Evolutionary conservation across 1,140 invertebrate species (phyloP).

Genomic region (Leptopilina clavipes): DNA sequence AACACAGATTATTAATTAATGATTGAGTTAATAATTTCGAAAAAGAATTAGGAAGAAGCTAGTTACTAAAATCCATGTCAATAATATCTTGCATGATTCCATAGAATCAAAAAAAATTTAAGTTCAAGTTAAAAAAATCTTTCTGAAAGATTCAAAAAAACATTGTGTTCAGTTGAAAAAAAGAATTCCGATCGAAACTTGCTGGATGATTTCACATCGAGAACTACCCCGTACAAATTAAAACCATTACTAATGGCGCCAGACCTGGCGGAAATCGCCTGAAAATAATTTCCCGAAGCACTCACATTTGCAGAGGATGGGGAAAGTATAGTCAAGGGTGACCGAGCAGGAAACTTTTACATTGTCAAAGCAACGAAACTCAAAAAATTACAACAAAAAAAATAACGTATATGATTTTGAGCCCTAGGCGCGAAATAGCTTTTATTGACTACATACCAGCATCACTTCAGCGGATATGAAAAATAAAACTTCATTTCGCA

Average conservation of each 20-base stretch:
- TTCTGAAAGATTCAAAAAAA: neutral
- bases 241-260: conserved; percentile 50
- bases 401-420: neutral
- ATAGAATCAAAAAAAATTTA: too few species aligned
- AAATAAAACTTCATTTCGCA: neutral
- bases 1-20: too few species aligned
- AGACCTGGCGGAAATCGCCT: neutral
- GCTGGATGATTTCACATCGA: conserved; percentile 46
- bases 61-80: too few species aligned
- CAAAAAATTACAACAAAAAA: conserved; percentile 25
- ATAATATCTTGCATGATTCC: too few species aligned
- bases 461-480: conserved; percentile 12
- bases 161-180: neutral
- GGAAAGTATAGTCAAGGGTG: conserved; percentile 34
- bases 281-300: conserved; percentile 44
- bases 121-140: too few species aligned
- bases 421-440: neutral
- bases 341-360: conserved; percentile 32
- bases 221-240: conserved; percentile 46
- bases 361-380: conserved; percentile 8
- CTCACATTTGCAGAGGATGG: conserved; percentile 41
- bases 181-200: conserved; percentile 11
- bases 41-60: too few species aligned
- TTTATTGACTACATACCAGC: conserved; percentile 4
- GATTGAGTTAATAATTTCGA: too few species aligned